These are phyloP conservation scores for Xylophagus ater DNA, from an alignment of 2,888 invertebrate genomes.

Conservation along the genomic window DNA sequence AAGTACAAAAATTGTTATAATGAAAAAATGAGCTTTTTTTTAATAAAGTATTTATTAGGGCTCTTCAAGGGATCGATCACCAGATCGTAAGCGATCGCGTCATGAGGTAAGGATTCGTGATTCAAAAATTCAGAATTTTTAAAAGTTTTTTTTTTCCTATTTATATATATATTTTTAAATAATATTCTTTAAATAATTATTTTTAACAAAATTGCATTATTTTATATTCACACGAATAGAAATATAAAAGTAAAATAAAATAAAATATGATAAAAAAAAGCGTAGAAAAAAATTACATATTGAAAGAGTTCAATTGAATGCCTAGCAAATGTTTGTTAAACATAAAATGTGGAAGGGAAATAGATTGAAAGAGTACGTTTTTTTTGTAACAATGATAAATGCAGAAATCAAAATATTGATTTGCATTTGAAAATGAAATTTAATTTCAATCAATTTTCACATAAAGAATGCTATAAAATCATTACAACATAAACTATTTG, in stretches of 20 bases:
- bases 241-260: conserved; percentile 16
- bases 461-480: no score
- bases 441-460: conserved; percentile 18
- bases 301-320: conserved; percentile 3
- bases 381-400: no score
- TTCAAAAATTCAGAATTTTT: no score
- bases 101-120: conserved; percentile 33
- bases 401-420: no score
- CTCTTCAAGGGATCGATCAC: conserved; percentile 32
- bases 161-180: conserved; percentile 1
- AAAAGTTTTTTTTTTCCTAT: conserved; percentile 1
- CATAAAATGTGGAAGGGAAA: conserved; percentile 13
- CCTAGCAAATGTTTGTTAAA: conserved; percentile 9
- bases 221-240: conserved; percentile 23
- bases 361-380: conserved; percentile 17
- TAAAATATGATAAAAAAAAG: no score
- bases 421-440: no score
- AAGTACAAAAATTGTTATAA: conserved; percentile 18
- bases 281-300: no score
- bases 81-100: conserved; percentile 35
- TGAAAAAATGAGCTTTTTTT: neutral
- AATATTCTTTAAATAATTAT: conserved; percentile 9
- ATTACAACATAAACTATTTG: no score
- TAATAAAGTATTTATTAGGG: conserved; percentile 18
- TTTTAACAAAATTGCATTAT: conserved; percentile 17